Conservation (phyloP, 2,888 invertebrate species). For the Tenthredo livida region DNA sequence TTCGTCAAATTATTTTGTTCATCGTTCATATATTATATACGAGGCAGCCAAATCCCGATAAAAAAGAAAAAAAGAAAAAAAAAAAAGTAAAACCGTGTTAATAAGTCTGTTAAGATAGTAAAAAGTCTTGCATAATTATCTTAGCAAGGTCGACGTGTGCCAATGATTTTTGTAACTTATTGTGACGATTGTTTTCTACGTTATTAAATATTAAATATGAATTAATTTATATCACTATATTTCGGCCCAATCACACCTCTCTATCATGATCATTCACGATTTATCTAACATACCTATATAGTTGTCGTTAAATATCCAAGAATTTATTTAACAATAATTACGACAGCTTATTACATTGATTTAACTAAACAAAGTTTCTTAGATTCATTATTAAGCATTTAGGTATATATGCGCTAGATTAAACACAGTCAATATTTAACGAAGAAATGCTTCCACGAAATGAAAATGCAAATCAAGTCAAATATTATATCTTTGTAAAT, state of each 20-base stretch:
- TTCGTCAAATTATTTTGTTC: not conserved
- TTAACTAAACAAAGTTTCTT: not conserved
- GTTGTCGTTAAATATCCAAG: not conserved
- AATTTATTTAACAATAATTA: slow-evolving; percentile 11
- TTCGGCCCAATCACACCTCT: not conserved
- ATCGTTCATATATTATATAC: not conserved
- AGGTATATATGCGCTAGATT: not conserved
- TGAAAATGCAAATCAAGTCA: slow-evolving; percentile 22
- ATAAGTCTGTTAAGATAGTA: not conserved
- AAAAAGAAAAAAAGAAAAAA: too few relatives aligned
- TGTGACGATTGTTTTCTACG: not conserved
- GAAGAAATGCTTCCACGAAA: not conserved
- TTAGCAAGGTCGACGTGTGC: slow-evolving; percentile 30
- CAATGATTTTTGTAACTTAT: slow-evolving; percentile 6
- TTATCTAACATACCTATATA: not conserved
- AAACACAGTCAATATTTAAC: not conserved
- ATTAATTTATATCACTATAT: not conserved
- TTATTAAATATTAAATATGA: not conserved
- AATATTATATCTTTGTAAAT: not conserved
- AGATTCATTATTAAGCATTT: not conserved
- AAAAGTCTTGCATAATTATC: not conserved
- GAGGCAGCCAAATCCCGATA: slow-evolving; percentile 19
- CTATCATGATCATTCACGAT: not conserved
- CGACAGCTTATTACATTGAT: not conserved
- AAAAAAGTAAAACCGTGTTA: not conserved